These are phyloP conservation scores for Junco hyemalis DNA, from an alignment of 2,113 vertebrate genomes.

Conservation along the genomic window DNA sequence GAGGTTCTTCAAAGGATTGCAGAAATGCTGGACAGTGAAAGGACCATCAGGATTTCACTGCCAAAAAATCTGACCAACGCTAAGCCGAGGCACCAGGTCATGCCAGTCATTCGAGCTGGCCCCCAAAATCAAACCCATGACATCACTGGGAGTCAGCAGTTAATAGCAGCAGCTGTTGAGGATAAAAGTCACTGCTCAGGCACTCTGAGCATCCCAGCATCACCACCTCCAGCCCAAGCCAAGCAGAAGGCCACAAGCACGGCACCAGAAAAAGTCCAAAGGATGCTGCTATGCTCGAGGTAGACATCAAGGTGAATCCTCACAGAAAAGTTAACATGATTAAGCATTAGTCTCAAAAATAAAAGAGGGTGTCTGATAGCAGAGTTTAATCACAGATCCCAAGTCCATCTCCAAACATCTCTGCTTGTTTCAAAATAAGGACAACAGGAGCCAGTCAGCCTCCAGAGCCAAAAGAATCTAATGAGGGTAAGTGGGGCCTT, in stretches of 20 bases:
- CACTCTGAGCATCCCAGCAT: not conserved
- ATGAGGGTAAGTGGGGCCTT: not conserved
- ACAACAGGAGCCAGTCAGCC: not conserved
- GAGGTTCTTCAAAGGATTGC: not conserved
- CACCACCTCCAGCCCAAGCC: not conserved
- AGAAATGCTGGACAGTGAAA: not conserved
- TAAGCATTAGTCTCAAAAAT: not conserved
- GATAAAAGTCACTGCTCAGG: constrained; percentile 45
- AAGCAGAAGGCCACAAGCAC: not conserved
- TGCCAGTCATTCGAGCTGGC: not conserved
- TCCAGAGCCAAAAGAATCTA: not conserved
- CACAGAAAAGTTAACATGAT: not conserved
- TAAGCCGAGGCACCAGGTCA: constrained; percentile 26
- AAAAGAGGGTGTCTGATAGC: not conserved
- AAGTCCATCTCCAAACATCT: not conserved
- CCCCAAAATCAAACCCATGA: constrained; percentile 45
- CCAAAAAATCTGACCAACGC: constrained; percentile 27
- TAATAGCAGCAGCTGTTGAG: constrained; percentile 58
- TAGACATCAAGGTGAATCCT: fast-evolving
- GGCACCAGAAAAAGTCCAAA: not conserved
- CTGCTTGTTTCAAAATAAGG: not conserved
- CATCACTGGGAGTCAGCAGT: not conserved
- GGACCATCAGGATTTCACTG: not conserved
- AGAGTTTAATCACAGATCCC: not conserved
- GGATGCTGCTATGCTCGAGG: not conserved